Conservation (phyloP, 1,140 invertebrate genomes). For the Polypedilum vanderplanki region DNA sequence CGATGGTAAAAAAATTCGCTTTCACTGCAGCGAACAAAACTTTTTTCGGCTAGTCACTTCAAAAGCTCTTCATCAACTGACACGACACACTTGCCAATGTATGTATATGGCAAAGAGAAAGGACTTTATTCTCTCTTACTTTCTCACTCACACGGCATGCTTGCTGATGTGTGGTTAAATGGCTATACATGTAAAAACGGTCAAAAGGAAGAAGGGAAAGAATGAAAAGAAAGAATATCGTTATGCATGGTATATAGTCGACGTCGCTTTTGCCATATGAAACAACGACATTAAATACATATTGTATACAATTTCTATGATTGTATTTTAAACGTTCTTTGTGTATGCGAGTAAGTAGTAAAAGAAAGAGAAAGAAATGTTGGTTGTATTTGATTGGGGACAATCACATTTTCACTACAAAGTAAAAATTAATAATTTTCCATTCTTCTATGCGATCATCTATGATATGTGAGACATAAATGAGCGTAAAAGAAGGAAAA, state of each 20-base stretch:
- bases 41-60: constrained; percentile 16
- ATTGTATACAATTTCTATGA: not conserved
- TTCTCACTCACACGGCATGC: not conserved
- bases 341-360: not conserved
- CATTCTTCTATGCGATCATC: not conserved
- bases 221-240: too few species aligned
- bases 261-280: not conserved
- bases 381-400: not conserved
- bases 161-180: not conserved
- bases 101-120: not conserved
- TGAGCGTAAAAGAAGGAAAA: constrained; percentile 2
- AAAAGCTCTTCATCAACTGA: constrained; percentile 25
- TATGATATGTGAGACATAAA: not conserved
- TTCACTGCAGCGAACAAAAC: not conserved
- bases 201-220: not conserved
- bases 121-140: not conserved
- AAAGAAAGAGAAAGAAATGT: too few species aligned
- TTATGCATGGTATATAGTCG: constrained; percentile 1
- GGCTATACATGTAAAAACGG: constrained; percentile 17
- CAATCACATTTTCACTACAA: constrained; percentile 4
- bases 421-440: not conserved
- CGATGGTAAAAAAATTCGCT: not conserved
- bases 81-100: not conserved
- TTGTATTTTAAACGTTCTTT: not conserved
- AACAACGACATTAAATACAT: constrained; percentile 17